phyloP scores from a whole-genome alignment of 1,140 invertebrate genomes.

The Cheumatopsyche charites region DNA sequence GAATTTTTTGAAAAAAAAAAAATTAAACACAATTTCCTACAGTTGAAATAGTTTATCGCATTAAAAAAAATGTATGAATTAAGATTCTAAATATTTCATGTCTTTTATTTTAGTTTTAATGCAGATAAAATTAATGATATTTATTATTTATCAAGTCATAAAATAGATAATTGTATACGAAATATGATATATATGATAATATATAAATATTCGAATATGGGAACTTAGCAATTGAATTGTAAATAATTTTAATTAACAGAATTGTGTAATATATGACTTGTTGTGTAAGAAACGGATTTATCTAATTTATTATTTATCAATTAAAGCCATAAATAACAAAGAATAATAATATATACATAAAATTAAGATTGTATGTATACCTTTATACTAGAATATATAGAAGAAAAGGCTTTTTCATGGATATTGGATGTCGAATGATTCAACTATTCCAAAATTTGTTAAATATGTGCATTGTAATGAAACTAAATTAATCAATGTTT shows the following conservation, averaged over 20 bases:
- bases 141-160: too few relatives aligned
- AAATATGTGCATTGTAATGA: too few relatives aligned
- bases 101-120: too few relatives aligned
- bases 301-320: constrained; percentile 23
- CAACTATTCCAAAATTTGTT: background rate
- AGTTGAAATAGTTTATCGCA: too few relatives aligned
- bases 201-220: background rate
- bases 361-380: constrained; percentile 18
- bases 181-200: background rate
- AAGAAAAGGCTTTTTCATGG: constrained; percentile 4
- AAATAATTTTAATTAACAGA: constrained; percentile 13
- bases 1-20: too few relatives aligned
- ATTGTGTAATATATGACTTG: constrained; percentile 19
- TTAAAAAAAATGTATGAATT: too few relatives aligned
- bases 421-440: background rate
- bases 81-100: too few relatives aligned
- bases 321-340: constrained; percentile 20
- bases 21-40: too few relatives aligned
- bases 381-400: background rate
- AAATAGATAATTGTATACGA: constrained; percentile 9
- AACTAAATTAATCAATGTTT: background rate
- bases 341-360: constrained; percentile 20
- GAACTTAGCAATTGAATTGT: constrained; percentile 16
- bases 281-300: constrained; percentile 28
- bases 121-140: too few relatives aligned